These are phyloP conservation scores for Caenorhabditis briggsae DNA, from an alignment of 1,140 invertebrate species.

Conservation along the genomic window DNA sequence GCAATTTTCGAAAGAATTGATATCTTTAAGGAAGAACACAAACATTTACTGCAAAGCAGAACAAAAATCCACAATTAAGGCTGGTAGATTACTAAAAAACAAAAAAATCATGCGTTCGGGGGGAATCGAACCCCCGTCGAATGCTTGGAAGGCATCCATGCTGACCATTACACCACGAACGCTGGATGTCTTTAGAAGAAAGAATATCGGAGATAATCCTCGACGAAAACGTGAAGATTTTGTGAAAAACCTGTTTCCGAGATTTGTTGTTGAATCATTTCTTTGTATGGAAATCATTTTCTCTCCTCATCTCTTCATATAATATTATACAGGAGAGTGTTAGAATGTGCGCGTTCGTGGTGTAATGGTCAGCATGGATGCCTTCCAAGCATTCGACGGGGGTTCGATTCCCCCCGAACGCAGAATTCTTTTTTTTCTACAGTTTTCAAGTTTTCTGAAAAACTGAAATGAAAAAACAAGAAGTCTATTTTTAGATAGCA, in stretches of 20 bases:
- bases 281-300: neutral
- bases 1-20: no score
- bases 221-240: neutral
- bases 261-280: neutral
- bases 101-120: slow-evolving; percentile 33
- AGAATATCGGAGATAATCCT: neutral
- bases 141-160: slow-evolving; percentile 58
- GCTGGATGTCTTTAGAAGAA: neutral
- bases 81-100: neutral
- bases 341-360: slow-evolving; percentile 1
- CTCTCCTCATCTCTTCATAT: neutral
- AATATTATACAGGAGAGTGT: neutral
- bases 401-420: slow-evolving; percentile 46
- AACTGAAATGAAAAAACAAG: no score
- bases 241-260: neutral
- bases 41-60: no score
- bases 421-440: no score
- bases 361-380: slow-evolving; percentile 58
- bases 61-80: no score
- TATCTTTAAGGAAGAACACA: no score
- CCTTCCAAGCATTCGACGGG: slow-evolving; percentile 58
- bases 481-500: no score
- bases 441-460: no score
- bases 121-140: slow-evolving; percentile 48
- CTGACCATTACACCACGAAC: slow-evolving; percentile 58